phyloP scores from a whole-genome alignment of 2,113 vertebrate genomes.

The Myotis lucifugus region DNA sequence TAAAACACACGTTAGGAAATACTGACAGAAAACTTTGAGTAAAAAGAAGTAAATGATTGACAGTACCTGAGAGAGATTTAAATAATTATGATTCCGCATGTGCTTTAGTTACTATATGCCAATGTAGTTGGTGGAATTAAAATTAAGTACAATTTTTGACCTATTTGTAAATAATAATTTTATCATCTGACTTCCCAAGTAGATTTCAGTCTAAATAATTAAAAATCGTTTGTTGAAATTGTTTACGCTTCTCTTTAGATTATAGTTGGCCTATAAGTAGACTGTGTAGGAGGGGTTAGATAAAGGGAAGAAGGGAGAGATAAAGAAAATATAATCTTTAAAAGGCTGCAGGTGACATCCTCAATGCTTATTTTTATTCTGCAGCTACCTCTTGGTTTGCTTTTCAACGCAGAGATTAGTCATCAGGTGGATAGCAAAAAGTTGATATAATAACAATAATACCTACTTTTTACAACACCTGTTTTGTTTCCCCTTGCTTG shows the following conservation, averaged over 20 bases:
- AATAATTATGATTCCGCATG: not conserved
- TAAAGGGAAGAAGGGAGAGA: not conserved
- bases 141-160: not conserved
- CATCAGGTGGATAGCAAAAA: not conserved
- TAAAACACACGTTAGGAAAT: not conserved
- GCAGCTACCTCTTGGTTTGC: not conserved
- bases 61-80: not conserved
- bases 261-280: not conserved
- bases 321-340: not conserved
- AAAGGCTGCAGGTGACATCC: not conserved
- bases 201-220: not conserved
- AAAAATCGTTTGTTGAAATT: not conserved
- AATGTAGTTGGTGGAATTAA: not conserved
- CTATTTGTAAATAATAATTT: not conserved
- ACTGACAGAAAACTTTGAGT: not conserved
- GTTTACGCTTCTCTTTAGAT: not conserved
- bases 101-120: not conserved
- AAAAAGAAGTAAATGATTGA: not conserved
- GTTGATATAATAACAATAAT: not conserved
- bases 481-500: not conserved
- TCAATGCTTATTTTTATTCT: not conserved
- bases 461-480: not conserved
- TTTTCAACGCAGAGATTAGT: slow-evolving; percentile 2
- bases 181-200: not conserved
- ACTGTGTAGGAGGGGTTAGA: too few species aligned